phyloP scores from a whole-genome alignment of 1,140 invertebrate species.

The Cherax quadricarinatus region DNA sequence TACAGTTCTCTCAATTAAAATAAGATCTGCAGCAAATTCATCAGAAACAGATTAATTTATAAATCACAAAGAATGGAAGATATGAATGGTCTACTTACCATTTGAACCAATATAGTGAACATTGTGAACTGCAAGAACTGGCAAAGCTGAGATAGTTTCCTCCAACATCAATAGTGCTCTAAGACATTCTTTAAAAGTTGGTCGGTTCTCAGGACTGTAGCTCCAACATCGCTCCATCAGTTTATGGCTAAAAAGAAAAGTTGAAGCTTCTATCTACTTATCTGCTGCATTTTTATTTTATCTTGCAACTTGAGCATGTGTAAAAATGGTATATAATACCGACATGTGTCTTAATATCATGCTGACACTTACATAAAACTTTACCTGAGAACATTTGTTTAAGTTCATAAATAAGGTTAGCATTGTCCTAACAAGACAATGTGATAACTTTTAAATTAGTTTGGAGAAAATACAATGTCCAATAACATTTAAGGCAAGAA shows the following conservation, averaged over 20 bases:
- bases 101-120: constrained; percentile 74
- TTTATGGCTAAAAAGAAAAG: constrained; percentile 81
- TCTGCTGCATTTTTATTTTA: too few species aligned
- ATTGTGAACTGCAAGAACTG: constrained; percentile 74
- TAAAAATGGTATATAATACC: too few species aligned
- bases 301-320: too few species aligned
- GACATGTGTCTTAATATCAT: too few species aligned
- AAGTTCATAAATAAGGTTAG: too few species aligned
- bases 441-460: too few species aligned
- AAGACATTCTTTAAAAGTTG: constrained; percentile 87
- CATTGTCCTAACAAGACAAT: too few species aligned
- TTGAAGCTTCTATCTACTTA: not conserved
- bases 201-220: constrained; percentile 84
- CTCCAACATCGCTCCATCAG: constrained; percentile 89
- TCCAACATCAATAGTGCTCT: constrained; percentile 80
- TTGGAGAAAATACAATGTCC: too few species aligned
- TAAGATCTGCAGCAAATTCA: not conserved
- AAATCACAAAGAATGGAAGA: not conserved
- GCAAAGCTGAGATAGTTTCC: constrained; percentile 62
- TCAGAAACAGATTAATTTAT: not conserved
- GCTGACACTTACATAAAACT: too few species aligned
- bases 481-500: too few species aligned
- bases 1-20: not conserved
- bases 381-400: too few species aligned
- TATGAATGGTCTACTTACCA: constrained; percentile 20